A percentile compares a stretch with the other conserved stretches of the same genome.
These are phyloP conservation scores for Neostethus bicornis DNA, from an alignment of 2,797 vertebrate genomes.

Conservation along the genomic window DNA sequence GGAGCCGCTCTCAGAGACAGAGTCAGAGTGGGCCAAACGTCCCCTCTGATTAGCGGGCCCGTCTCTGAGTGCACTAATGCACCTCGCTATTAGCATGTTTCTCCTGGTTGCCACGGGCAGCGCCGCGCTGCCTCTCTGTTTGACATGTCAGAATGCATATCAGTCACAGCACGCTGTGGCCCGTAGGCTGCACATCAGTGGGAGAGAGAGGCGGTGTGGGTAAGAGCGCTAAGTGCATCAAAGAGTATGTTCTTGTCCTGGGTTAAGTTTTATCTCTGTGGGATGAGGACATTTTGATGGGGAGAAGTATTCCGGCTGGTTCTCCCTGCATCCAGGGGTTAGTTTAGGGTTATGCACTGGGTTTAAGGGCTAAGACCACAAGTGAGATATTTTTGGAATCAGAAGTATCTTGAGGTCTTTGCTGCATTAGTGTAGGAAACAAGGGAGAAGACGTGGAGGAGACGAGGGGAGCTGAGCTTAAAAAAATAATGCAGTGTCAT, in stretches of 20 bases:
- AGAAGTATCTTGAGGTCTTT: neutral
- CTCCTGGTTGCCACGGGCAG: conserved; percentile 79
- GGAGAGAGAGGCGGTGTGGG: conserved; percentile 31
- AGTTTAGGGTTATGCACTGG: conserved; percentile 16
- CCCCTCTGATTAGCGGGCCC: conserved; percentile 68
- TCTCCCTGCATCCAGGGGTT: conserved; percentile 32
- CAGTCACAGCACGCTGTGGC: conserved; percentile 64
- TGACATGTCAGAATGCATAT: conserved; percentile 76
- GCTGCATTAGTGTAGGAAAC: neutral
- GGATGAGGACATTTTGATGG: conserved; percentile 43
- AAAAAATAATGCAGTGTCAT: neutral
- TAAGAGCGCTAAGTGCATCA: conserved; percentile 47
- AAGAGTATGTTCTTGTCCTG: conserved; percentile 50
- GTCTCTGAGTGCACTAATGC: conserved; percentile 79
- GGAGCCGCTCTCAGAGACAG: conserved; percentile 36
- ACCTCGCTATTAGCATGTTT: conserved; percentile 82
- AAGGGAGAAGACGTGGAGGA: neutral
- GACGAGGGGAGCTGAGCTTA: neutral
- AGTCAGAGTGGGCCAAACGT: conserved; percentile 59
- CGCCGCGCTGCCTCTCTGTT: conserved; percentile 57
- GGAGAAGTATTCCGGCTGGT: conserved; percentile 29
- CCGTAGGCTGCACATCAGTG: conserved; percentile 46
- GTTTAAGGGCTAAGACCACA: neutral
- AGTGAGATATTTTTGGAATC: neutral
- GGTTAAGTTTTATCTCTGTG: conserved; percentile 56